These are phyloP conservation scores for Halictus quadricinctus DNA, from an alignment of 2,888 invertebrate genomes.

Conservation along the genomic window DNA sequence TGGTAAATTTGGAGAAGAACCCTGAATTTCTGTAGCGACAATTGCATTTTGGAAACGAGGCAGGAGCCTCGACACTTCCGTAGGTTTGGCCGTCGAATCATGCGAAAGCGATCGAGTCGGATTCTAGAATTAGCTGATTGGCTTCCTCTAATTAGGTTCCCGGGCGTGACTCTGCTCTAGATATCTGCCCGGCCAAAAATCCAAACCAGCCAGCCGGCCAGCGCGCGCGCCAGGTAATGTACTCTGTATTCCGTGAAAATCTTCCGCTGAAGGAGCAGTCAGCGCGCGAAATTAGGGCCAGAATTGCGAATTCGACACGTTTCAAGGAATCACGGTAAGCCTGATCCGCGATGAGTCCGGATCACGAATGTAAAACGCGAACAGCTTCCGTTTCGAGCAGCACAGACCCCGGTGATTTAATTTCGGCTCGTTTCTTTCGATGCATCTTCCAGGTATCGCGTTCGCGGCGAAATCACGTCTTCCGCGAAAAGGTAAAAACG, in stretches of 20 bases:
- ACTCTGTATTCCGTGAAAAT: slow-evolving; percentile 4
- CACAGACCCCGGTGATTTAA: neutral
- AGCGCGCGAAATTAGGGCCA: neutral
- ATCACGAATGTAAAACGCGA: neutral
- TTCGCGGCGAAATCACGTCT: neutral
- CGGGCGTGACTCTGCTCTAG: slow-evolving; percentile 4
- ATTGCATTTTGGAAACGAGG: neutral
- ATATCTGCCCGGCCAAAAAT: slow-evolving; percentile 4
- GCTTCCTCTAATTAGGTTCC: slow-evolving; percentile 31
- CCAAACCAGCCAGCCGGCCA: too few relatives aligned
- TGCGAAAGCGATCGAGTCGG: neutral
- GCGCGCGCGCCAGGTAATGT: neutral
- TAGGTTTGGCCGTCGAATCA: neutral
- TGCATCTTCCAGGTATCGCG: neutral
- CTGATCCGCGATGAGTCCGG: neutral
- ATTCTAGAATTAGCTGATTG: slow-evolving; percentile 19
- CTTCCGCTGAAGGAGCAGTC: neutral
- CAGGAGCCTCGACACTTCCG: neutral
- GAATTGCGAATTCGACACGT: neutral
- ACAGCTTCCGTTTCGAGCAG: neutral
- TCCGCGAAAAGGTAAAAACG: neutral
- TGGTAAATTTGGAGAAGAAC: neutral
- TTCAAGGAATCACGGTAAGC: neutral
- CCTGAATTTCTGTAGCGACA: neutral
- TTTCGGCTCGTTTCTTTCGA: neutral